phyloP scores from a whole-genome alignment of 92 coral and sea anemone genomes.

The Galaxea fascicularis region DNA sequence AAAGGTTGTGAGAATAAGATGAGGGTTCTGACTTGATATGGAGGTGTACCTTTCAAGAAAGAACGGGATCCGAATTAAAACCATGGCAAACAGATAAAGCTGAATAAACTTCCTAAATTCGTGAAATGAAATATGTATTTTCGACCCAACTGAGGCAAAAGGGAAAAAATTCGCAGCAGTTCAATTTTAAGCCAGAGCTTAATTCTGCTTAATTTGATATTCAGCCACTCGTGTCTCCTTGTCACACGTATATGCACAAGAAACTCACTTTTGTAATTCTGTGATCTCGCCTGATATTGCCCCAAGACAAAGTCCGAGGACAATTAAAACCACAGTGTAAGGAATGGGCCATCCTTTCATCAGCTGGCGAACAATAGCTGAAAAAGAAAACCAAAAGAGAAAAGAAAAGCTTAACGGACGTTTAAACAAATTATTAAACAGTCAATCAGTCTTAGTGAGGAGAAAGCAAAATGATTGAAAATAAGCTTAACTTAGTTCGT shows the following conservation, averaged over 20 bases:
- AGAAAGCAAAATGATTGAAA: neutral
- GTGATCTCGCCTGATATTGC: conserved; percentile 85
- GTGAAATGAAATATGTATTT: too few relatives aligned
- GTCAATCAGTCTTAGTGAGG: neutral
- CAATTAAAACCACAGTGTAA: conserved; percentile 92
- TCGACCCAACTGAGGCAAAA: too few relatives aligned
- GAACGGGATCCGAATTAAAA: neutral
- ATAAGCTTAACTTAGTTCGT: conserved; percentile 27
- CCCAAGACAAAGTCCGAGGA: conserved; percentile 92
- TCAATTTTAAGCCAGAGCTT: neutral
- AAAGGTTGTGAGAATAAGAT: conserved; percentile 92
- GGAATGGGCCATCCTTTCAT: conserved; percentile 99
- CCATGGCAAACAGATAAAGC: neutral
- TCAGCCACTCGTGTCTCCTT: neutral
- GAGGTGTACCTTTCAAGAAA: conserved; percentile 75
- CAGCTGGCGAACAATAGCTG: conserved; percentile 93
- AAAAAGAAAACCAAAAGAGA: conserved; percentile 4
- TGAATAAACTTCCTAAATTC: too few relatives aligned
- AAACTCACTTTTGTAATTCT: conserved; percentile 81
- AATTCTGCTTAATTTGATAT: neutral
- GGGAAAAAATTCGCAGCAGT: too few relatives aligned
- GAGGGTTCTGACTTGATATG: conserved; percentile 93
- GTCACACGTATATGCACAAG: neutral
- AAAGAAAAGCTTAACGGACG: too few relatives aligned
- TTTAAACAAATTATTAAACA: neutral